Conservation (phyloP, 2,888 invertebrate genomes). For the Rosalia funebris region DNA sequence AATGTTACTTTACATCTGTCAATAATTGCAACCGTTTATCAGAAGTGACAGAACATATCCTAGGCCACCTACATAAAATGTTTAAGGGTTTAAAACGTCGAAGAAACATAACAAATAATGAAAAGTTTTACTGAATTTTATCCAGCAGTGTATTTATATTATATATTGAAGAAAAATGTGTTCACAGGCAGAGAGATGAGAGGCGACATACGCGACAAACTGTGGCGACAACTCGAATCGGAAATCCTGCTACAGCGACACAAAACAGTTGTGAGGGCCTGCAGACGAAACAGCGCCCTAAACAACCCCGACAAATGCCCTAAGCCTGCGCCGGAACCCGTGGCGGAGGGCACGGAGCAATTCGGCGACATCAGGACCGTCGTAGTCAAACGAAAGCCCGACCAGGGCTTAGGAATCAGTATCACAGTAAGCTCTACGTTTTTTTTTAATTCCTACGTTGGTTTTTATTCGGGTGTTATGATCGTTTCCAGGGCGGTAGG, state of each 20-base stretch:
- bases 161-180: background rate
- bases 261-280: constrained; percentile 80
- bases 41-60: background rate
- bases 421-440: constrained; percentile 72
- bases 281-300: constrained; percentile 66
- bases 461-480: too few species aligned
- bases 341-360: constrained; percentile 57
- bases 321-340: constrained; percentile 53
- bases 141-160: too few species aligned
- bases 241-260: constrained; percentile 87
- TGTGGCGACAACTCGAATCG: constrained; percentile 85
- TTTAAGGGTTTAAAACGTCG: too few species aligned
- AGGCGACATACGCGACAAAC: constrained; percentile 79
- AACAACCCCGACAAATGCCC: constrained; percentile 53
- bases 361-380: constrained; percentile 72
- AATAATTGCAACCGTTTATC: background rate
- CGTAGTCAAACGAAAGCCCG: constrained; percentile 75
- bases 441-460: too few species aligned
- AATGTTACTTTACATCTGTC: too few species aligned
- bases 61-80: too few species aligned
- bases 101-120: too few species aligned
- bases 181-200: constrained; percentile 76
- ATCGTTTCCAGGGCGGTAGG: constrained; percentile 88
- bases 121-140: too few species aligned
- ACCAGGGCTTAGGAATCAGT: constrained; percentile 85